Conservation (phyloP, 1,140 invertebrate genomes). For the Drosophila nasuta region DNA sequence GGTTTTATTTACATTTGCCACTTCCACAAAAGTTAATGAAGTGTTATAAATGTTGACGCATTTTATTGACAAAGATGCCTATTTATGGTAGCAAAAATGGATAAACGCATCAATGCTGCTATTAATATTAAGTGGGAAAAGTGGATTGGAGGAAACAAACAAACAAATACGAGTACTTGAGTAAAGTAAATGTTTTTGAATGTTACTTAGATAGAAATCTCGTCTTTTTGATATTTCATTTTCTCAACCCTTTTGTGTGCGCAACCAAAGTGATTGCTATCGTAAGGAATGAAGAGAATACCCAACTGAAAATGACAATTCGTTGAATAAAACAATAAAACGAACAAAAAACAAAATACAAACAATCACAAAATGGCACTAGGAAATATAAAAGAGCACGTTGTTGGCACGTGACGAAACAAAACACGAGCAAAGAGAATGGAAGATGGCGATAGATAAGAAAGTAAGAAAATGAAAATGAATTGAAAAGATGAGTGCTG, state of each 20-base stretch:
- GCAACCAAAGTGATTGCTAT: constrained; percentile 24
- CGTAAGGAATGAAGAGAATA: constrained; percentile 1
- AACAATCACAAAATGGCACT: constrained; percentile 73
- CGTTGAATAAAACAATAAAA: constrained; percentile 52
- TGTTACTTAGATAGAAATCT: constrained; percentile 16
- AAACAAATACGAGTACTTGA: not conserved
- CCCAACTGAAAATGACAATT: constrained; percentile 21
- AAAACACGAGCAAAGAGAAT: constrained; percentile 36
- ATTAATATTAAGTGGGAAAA: constrained; percentile 27
- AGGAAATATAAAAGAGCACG: constrained; percentile 59
- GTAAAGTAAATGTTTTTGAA: not conserved
- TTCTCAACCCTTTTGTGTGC: constrained; percentile 26
- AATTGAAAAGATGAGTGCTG: constrained; percentile 48
- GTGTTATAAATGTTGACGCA: constrained; percentile 40
- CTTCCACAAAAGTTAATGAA: constrained; percentile 30
- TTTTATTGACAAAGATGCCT: constrained; percentile 31
- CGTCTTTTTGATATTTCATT: not conserved
- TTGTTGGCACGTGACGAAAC: constrained; percentile 66
- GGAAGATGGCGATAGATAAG: not conserved
- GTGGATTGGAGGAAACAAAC: not conserved
- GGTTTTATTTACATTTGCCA: not conserved
- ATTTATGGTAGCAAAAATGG: constrained; percentile 9
- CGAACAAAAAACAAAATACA: constrained; percentile 16
- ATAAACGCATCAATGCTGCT: constrained; percentile 9
- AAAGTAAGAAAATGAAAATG: constrained; percentile 20